Evolutionary conservation across 2,113 vertebrate species (phyloP).

Genomic region (Xiphophorus hellerii): DNA sequence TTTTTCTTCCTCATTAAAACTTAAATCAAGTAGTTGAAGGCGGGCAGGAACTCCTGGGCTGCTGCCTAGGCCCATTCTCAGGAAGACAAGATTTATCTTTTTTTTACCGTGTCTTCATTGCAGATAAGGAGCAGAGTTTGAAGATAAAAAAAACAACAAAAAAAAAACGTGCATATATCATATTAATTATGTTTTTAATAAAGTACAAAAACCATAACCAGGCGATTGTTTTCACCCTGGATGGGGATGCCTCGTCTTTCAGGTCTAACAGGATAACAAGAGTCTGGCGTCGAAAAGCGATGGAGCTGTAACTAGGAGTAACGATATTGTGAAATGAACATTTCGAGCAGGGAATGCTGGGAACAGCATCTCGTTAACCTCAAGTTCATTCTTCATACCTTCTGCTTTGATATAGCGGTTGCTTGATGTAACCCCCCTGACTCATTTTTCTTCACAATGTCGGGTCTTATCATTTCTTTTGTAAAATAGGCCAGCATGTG

Average conservation of each 20-base stretch:
- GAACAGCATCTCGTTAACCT: conserved; percentile 42
- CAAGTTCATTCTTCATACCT: conserved; percentile 19
- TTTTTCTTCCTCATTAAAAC: no score
- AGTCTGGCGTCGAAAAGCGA: background rate
- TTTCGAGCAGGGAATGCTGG: conserved; percentile 26
- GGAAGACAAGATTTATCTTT: no score
- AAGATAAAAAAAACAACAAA: no score
- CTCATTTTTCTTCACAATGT: conserved; percentile 53
- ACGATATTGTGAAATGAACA: conserved; percentile 13
- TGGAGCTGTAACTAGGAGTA: background rate
- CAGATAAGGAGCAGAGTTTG: no score
- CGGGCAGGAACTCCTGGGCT: no score
- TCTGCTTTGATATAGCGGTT: conserved; percentile 47
- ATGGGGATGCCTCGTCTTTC: background rate
- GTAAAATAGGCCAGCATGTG: conserved; percentile 64
- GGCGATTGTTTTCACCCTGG: background rate
- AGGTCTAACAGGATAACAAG: background rate
- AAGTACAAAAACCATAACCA: no score
- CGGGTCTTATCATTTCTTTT: conserved; percentile 59
- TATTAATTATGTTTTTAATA: no score
- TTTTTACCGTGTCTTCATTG: no score
- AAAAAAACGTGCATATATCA: no score
- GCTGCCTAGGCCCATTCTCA: no score
- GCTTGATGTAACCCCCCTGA: conserved; percentile 60
- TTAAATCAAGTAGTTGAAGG: no score